phyloP scores from a whole-genome alignment of 2,888 invertebrate species.

The Spialia ferax region DNA sequence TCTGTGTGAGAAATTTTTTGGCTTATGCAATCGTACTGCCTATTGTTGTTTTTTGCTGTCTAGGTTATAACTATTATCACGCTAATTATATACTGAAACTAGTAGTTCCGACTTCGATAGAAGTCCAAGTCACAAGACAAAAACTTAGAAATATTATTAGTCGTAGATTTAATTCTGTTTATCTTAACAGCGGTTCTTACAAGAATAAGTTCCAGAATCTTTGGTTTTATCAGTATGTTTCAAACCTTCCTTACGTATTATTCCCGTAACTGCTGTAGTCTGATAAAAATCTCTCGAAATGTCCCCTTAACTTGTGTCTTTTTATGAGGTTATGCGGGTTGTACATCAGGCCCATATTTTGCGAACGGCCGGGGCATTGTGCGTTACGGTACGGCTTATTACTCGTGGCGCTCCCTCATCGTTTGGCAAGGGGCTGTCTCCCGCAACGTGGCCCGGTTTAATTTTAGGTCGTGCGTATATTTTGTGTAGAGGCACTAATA shows the following conservation, averaged over 20 bases:
- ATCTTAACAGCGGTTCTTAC: too few relatives aligned
- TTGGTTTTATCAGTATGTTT: too few relatives aligned
- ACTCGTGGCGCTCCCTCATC: constrained; percentile 27
- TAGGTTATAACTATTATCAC: neutral
- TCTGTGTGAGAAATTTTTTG: neutral
- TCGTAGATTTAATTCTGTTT: too few relatives aligned
- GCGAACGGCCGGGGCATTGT: neutral
- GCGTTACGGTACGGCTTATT: constrained; percentile 22
- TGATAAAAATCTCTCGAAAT: neutral
- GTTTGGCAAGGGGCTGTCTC: constrained; percentile 34
- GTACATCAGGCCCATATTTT: constrained; percentile 7
- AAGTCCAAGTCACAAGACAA: too few relatives aligned
- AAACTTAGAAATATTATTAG: too few relatives aligned
- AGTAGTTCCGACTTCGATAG: too few relatives aligned
- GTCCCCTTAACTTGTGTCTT: neutral
- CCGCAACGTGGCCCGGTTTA: constrained; percentile 25
- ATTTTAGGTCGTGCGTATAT: constrained; percentile 34
- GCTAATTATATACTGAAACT: too few relatives aligned
- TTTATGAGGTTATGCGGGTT: neutral
- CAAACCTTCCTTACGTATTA: too few relatives aligned
- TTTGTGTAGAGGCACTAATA: constrained; percentile 16
- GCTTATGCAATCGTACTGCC: neutral
- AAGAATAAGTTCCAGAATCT: too few relatives aligned
- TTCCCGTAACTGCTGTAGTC: too few relatives aligned
- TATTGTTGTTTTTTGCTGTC: neutral